Percentiles rank a stretch among this genome's conserved stretches.
These are phyloP conservation scores for Pseudomyrmex pallidus DNA, from an alignment of 1,140 invertebrate species.

Conservation along the genomic window DNA sequence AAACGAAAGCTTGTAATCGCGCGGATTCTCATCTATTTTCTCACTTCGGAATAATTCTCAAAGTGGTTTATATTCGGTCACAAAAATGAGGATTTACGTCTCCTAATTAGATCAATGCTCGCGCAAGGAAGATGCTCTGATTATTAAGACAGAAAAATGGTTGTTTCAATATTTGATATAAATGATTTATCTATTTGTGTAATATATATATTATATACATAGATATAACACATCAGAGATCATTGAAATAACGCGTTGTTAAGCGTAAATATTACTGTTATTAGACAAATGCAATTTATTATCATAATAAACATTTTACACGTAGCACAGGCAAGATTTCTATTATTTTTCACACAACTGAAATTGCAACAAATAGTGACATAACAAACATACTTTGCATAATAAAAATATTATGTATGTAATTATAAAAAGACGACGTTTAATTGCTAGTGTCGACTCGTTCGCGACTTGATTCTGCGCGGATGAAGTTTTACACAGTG, in stretches of 20 bases:
- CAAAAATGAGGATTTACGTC: not conserved
- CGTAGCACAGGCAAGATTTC: no score
- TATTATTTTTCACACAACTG: no score
- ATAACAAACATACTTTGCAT: no score
- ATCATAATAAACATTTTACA: slow-evolving; percentile 6
- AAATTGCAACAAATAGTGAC: no score
- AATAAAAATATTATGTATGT: no score
- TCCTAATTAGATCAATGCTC: not conserved
- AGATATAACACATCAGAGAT: not conserved
- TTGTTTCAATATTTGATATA: not conserved
- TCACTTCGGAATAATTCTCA: not conserved
- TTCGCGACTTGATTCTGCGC: not conserved
- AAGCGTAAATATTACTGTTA: slow-evolving; percentile 9
- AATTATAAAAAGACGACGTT: no score
- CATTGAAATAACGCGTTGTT: not conserved
- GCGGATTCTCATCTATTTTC: slow-evolving; percentile 4
- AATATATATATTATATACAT: slow-evolving; percentile 6
- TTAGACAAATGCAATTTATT: slow-evolving; percentile 16
- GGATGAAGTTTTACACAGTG: not conserved
- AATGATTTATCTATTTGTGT: not conserved
- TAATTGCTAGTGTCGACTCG: slow-evolving; percentile 27
- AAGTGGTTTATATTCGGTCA: not conserved
- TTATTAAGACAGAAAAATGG: not conserved
- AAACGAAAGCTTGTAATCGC: slow-evolving; percentile 33
- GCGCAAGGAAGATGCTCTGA: not conserved